phyloP scores from a whole-genome alignment of 2,113 vertebrate genomes.

The Passer montanus region DNA sequence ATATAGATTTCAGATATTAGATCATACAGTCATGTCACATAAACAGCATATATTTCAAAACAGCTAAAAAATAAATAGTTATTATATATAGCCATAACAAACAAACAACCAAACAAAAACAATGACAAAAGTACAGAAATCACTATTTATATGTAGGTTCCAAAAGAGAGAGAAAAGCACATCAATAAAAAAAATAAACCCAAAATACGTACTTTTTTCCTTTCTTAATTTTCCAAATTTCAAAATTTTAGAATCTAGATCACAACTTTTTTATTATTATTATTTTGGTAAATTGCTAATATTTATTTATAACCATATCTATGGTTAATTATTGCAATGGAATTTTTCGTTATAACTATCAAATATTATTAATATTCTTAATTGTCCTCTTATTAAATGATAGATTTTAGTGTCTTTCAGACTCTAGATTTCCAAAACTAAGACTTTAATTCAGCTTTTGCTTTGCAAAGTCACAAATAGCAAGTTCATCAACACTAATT shows the following conservation, averaged over 20 bases:
- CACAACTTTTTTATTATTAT: too few relatives aligned
- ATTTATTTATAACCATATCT: background rate
- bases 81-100: background rate
- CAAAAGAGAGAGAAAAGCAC: background rate
- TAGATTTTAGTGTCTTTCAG: background rate
- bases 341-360: background rate
- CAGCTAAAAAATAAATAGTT: background rate
- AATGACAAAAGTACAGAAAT: background rate
- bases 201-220: background rate
- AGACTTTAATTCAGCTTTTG: background rate
- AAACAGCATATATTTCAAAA: background rate
- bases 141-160: background rate
- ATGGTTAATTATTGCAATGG: background rate
- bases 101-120: background rate
- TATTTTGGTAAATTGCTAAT: too few relatives aligned
- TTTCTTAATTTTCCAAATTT: background rate
- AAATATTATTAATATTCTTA: background rate
- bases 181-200: background rate
- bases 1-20: background rate
- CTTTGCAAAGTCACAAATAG: background rate
- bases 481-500: background rate
- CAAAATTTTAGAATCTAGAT: background rate
- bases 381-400: background rate
- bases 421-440: background rate
- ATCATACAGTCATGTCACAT: background rate